These are phyloP conservation scores for Patiria miniata DNA, from an alignment of 35 echinoderm and acorn worm species.

Conservation along the genomic window DNA sequence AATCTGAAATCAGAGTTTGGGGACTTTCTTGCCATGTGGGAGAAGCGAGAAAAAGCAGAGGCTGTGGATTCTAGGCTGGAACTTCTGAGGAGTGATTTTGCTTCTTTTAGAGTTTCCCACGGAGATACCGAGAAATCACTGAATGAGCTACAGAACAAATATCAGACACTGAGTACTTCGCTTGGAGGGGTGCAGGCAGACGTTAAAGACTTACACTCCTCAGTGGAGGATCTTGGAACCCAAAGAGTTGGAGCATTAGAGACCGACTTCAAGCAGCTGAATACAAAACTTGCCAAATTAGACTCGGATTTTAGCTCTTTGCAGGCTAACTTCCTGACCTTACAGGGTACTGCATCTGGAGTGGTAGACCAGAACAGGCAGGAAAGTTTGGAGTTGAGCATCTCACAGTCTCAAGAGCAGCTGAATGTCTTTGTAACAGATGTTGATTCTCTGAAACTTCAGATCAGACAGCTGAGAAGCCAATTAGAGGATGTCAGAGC, in stretches of 20 bases:
- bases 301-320: slow-evolving; percentile 55
- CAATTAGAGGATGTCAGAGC: slow-evolving; percentile 5
- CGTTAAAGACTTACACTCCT: neutral
- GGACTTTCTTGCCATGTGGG: neutral
- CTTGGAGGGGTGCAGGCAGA: neutral
- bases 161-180: neutral
- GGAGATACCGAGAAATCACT: neutral
- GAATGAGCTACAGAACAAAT: neutral
- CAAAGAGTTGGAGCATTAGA: neutral
- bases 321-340: slow-evolving; percentile 37
- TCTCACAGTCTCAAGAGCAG: slow-evolving; percentile 32
- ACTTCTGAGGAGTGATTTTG: slow-evolving; percentile 20
- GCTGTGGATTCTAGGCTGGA: neutral
- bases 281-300: slow-evolving; percentile 50
- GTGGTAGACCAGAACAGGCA: neutral
- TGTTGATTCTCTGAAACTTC: slow-evolving; percentile 35
- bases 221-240: neutral
- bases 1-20: neutral
- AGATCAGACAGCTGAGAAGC: slow-evolving; percentile 5
- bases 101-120: neutral
- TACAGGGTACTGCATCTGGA: slow-evolving; percentile 20
- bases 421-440: slow-evolving; percentile 20
- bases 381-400: slow-evolving; percentile 14
- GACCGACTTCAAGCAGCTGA: slow-evolving; percentile 42
- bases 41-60: neutral